Base-by-base conservation (phyloP, 2,113 vertebrate genomes). In the Zapornia atra region DNA sequence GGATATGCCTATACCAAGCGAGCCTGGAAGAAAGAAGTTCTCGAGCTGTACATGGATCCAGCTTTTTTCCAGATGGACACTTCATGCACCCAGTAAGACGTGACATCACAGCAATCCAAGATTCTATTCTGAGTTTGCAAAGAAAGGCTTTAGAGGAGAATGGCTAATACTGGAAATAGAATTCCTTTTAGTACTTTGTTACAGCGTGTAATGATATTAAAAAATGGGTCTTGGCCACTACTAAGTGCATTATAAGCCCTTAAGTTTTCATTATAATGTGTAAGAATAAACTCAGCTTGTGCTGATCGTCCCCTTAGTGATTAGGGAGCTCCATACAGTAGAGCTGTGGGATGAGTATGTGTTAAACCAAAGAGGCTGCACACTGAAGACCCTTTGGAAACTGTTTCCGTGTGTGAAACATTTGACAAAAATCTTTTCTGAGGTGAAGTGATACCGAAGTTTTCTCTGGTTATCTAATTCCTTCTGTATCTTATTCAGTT, bases 1-100 rank as follows among this genome's bases (percentile, higher is more conserved):
- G 99, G 99, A n/a, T 99, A 99, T 0, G 99, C 99, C 77, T 99
- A 99, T 46, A 99, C 99, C 34, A 99, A 99, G 85, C 96, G 99
- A 42, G 98, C 99, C 64, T 99, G 99, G 99, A 99, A 97, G 93
- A 99, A 99, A 89, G 99, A 99, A 82, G 99, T 98, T 82, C 98
- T 99, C 34, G 99, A 99, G 28, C 94, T 99, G 69, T 99, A 98
- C 88, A 98, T 99, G 99, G 99, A 99, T 95, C 99, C 99, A 5
- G 94, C 99, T 28, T 99, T 99, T 97, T 99, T 99, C 96, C 99
- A 99, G 90, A 99, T 99, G 99, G 99, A 99, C 61, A 97, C 97
- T 6, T 98, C 98, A 15, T 99, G 99, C 97, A 95, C 97, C 90
- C 98, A 99, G 99, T 99, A 98, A 98, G 98, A 69, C 25, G 3